Conservation (phyloP, 2,113 vertebrate species). For the Sardina pilchardus region DNA sequence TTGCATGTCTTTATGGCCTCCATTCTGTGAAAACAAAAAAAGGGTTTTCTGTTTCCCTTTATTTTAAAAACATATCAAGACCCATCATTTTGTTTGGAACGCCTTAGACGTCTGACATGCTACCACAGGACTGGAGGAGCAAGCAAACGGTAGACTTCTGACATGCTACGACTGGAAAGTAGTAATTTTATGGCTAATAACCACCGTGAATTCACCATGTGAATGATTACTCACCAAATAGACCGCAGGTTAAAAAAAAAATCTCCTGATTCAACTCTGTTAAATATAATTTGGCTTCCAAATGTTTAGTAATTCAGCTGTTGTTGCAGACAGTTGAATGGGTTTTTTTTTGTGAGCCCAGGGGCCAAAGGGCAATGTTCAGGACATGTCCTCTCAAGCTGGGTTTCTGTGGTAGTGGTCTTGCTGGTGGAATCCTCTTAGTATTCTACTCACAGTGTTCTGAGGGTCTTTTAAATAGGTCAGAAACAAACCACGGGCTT, state of each 20-base stretch:
- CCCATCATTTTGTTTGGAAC: neutral
- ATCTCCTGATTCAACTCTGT: neutral
- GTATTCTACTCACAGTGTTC: neutral
- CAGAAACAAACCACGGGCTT: neutral
- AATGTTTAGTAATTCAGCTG: neutral
- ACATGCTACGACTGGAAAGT: neutral
- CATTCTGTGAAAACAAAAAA: neutral
- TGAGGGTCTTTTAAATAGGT: neutral
- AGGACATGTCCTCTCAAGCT: constrained; percentile 3
- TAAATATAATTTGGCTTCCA: neutral
- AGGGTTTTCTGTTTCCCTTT: neutral
- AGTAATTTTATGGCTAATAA: neutral
- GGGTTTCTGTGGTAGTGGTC: neutral
- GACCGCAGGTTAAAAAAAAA: neutral
- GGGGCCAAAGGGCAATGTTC: neutral
- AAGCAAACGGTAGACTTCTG: neutral
- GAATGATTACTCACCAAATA: neutral
- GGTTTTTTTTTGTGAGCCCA: neutral
- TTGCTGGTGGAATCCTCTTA: neutral
- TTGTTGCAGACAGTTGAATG: neutral
- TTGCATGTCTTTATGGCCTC: neutral
- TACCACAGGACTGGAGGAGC: neutral
- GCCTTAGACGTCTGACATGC: neutral
- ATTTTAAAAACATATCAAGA: neutral
- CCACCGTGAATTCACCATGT: neutral